Base-by-base conservation (phyloP, 1,140 invertebrate genomes). In the Anoplophora glabripennis region DNA sequence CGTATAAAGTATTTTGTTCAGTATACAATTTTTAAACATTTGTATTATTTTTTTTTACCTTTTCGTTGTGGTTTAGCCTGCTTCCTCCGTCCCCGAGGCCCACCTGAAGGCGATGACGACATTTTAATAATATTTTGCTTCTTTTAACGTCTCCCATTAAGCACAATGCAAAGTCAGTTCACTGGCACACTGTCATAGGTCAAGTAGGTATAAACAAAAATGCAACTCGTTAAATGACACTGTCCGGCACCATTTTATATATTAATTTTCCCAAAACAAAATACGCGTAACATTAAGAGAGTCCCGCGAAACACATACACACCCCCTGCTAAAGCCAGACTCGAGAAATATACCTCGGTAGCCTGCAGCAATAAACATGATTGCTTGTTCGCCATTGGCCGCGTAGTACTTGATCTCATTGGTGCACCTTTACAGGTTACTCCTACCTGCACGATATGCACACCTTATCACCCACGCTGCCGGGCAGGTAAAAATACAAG, bases 371-470 rank as follows among this genome's bases (percentile, higher is more conserved):
- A 69, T 70, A 72, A 73, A 73, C 70, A 72, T 63, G 53, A 66
- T 68, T 60, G 66, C 62, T 57, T 61, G 64, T 66, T 72, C 71
- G 66, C 72, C 70, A 75, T 75, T 74, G 74, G 74, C 70, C 71
- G 68, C 53, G 15, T 48, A 52, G 55, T 57, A 55, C 46, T 34
- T 42, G 35, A 53, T 63, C 67, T 64, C 56, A 75, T 75, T 75
- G 74, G 74, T 71, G 70, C 71, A 68, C 71, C 71, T 70, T 64
- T 55, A 66, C 72, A 75, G 72, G 73, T 74, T 59, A 75, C 73
- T 69, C 73, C 73, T 75, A 72, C 72, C 70, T 72, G 69, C 49
- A 56, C 45, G 41, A 38, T 42, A 40, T 51, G 58, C 45, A 18
- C 48, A 59, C 57, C 52, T 59, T 56, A 40, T 33, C 36, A 53